These are phyloP conservation scores for Caretta caretta DNA, from an alignment of 2,113 vertebrate species.

Conservation along the genomic window DNA sequence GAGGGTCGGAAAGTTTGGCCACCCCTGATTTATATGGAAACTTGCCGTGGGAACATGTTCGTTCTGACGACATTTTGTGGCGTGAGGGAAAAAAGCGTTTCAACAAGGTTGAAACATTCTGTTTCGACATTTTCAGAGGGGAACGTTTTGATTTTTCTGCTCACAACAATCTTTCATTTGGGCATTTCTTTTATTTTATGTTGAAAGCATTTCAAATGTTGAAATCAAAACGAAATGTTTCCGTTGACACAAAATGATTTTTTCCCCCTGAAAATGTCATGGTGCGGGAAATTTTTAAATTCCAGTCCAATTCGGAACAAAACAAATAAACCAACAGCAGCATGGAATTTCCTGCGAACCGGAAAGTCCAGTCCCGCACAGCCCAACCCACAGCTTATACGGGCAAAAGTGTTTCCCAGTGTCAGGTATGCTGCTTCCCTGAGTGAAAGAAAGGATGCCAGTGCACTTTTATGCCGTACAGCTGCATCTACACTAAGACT, in stretches of 20 bases:
- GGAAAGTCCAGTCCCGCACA: too few species aligned
- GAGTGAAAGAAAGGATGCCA: neutral
- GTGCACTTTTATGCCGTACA: neutral
- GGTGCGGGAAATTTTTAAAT: neutral
- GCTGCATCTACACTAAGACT: neutral
- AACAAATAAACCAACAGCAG: neutral
- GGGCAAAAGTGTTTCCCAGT: too few species aligned
- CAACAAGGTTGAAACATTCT: slow-evolving; percentile 2
- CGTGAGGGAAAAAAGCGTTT: neutral
- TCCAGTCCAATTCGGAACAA: neutral
- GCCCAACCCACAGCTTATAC: neutral
- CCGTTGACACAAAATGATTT: too few species aligned
- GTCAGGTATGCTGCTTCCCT: too few species aligned
- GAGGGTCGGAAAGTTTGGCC: too few species aligned
- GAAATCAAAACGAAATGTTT: neutral
- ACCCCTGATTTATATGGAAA: slow-evolving; percentile 32
- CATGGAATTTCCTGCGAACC: neutral
- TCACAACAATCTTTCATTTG: neutral
- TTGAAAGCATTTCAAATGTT: neutral
- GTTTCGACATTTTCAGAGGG: neutral
- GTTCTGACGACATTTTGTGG: neutral
- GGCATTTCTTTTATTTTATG: neutral
- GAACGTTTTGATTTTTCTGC: neutral
- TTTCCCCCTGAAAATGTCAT: neutral
- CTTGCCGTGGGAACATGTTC: slow-evolving; percentile 64